A percentile compares a stretch with the other conserved stretches of the same genome.
phyloP scores from a whole-genome alignment of 2,888 invertebrate species.

The Alsophila aescularia region DNA sequence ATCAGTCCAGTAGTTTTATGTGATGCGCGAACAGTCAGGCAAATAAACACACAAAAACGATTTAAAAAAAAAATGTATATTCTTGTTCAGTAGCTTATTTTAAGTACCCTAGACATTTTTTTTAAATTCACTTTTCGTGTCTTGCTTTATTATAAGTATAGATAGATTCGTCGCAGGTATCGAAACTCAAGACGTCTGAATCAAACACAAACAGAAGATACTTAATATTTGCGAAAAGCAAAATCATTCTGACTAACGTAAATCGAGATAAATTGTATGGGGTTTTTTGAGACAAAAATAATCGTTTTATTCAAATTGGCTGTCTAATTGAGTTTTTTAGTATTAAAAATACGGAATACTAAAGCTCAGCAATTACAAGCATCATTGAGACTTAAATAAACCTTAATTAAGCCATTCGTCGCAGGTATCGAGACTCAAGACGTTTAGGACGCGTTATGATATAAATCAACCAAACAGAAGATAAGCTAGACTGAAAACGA shows the following conservation, averaged over 20 bases:
- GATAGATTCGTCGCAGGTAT: no score
- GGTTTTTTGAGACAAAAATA: no score
- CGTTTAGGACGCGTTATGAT: neutral
- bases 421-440: neutral
- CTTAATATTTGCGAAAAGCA: neutral
- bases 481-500: constrained; percentile 14
- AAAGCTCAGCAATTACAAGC: neutral
- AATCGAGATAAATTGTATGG: neutral
- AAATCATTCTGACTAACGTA: neutral
- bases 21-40: no score
- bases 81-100: no score
- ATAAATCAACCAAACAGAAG: neutral
- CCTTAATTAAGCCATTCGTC: neutral
- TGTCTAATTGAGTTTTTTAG: neutral
- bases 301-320: no score
- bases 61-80: no score
- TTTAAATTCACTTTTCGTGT: no score
- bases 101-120: no score
- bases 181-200: neutral
- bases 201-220: neutral
- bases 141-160: no score
- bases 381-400: neutral
- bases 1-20: no score
- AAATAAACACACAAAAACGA: no score
- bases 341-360: neutral